Evolutionary conservation across 2,797 vertebrate genomes (phyloP), one percentile per base, ranked within the genome.

Genomic region (Enteromius treurensis): DNA sequence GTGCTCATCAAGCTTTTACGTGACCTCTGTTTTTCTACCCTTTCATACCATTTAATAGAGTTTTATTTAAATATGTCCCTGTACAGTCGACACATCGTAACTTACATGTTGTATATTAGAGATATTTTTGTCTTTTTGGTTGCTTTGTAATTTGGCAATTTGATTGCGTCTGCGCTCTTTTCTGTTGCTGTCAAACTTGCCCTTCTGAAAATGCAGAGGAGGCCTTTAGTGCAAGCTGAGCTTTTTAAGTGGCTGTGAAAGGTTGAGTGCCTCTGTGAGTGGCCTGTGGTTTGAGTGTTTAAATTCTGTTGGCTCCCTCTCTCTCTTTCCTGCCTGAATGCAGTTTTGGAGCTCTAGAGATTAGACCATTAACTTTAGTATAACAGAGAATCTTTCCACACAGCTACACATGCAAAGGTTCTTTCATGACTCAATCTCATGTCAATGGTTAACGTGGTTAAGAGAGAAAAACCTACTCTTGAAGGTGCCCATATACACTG

Each of bases 171-270:
- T 77, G 11, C 69, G 21, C 7, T 40, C 5, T 29, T 37, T 74
- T 62, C 70, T 53, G 45, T 40, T 51, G 40, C 82, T 78, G 77
- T 83, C 68, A 60, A 70, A 80, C 82, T 42, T 67, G 69, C 47
- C 81, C 68, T 32, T 80, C 42, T 67, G 67, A 73, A 70, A 82
- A 70, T 70, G 47, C 79, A 79, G 65, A 84, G 58, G 62, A 76
- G 47, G 70, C 55, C 83, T 77, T 85, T 83, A 77, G 73, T 79
- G 11, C 23, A 77, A 64, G 23, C 75, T 45, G 34, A 77, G 67
- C 78, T 74, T 68, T 81, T 83, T 84, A 81, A 86, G 86, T 79
- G 68, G 65, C 62, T 67, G 64, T 80, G 67, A 82, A 76, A 77
- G 80, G 68, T 73, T 58, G 84, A 77, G 84, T 86, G 80, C 69